phyloP scores from a whole-genome alignment of 2,888 invertebrate species.

The Megamerina dolium region DNA sequence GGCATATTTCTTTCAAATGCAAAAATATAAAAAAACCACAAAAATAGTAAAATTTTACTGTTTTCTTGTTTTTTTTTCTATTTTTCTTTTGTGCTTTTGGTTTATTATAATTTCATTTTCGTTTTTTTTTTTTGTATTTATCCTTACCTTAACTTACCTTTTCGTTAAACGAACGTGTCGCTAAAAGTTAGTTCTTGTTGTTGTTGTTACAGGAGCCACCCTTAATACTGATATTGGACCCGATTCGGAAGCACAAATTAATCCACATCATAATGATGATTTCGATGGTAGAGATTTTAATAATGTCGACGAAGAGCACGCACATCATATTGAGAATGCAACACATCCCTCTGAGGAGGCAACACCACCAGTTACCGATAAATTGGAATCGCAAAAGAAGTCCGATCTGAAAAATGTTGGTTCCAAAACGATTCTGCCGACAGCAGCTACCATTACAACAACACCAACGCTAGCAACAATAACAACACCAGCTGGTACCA shows the following conservation, averaged over 20 bases:
- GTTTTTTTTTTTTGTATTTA: no score
- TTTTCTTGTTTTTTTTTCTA: no score
- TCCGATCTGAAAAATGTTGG: conserved; percentile 41
- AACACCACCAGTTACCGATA: conserved; percentile 48
- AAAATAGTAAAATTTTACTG: no score
- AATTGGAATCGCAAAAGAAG: conserved; percentile 46
- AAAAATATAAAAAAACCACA: no score
- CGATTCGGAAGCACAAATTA: conserved; percentile 59
- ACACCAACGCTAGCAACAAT: conserved; percentile 24
- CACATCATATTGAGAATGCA: conserved; percentile 47
- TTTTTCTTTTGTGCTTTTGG: no score
- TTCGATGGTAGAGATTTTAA: conserved; percentile 50
- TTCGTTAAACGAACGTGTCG: no score
- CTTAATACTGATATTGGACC: conserved; percentile 57
- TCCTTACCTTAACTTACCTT: no score
- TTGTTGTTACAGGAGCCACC: conserved; percentile 59
- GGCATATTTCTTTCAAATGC: no score
- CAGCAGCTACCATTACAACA: conserved; percentile 20
- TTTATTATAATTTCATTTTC: no score
- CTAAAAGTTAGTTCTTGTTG: conserved; percentile 53
- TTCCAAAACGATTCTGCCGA: conserved; percentile 26
- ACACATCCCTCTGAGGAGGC: conserved; percentile 47
- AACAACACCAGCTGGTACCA: conserved; percentile 21
- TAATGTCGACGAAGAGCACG: conserved; percentile 44
- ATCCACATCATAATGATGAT: conserved; percentile 55